Base-by-base conservation (phyloP, 2,797 vertebrate genomes). In the Falco naumanni region DNA sequence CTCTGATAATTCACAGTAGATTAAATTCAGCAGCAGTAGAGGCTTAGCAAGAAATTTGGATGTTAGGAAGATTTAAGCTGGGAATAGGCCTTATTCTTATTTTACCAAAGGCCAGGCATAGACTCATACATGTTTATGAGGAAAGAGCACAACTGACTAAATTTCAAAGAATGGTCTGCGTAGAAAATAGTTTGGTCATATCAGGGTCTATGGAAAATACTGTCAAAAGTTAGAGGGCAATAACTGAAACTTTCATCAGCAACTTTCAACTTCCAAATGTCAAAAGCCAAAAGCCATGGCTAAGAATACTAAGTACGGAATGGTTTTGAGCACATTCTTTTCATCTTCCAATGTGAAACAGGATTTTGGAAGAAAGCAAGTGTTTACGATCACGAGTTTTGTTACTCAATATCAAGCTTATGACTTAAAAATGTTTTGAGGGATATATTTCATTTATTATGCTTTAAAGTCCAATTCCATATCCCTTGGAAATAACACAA, bases 61-160 rank as follows among this genome's bases (percentile, higher is more conserved):
- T 85, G 82, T 93, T 87, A 93, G 84, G 66, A 94, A 95, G 93
- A 95, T 96, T 96, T 96, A 96, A 94, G 69, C 90, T 95, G 87
- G 66, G 87, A 93, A 86, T 91, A 88, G n/a, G 77, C 64, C 92
- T 95, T 87, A 92, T 91, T 95, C 90, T 94, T 96, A 92, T 95
- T 96, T 96, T 91, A 92, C 84, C 76, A 96, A 96, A 95, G 93
- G 82, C 92, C 91, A 94, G 87, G 70, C 82, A 61, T 28, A 92
- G 93, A 53, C 76, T 97, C 96, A 93, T 96, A 88, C 92, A 93
- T 94, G 89, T 95, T 92, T 91, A 95, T 95, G 76, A 97, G 87
- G 76, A 92, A 96, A 91, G 96, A 89, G 89, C 54, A 91, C 72
- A 96, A 95, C 65, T 64, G 54, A 89, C 90, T 96, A 93, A 94